Percentiles rank a stretch among this genome's conserved stretches.
These are phyloP conservation scores for Venustaconcha ellipsiformis DNA, from an alignment of 1,140 invertebrate genomes.

Conservation along the genomic window DNA sequence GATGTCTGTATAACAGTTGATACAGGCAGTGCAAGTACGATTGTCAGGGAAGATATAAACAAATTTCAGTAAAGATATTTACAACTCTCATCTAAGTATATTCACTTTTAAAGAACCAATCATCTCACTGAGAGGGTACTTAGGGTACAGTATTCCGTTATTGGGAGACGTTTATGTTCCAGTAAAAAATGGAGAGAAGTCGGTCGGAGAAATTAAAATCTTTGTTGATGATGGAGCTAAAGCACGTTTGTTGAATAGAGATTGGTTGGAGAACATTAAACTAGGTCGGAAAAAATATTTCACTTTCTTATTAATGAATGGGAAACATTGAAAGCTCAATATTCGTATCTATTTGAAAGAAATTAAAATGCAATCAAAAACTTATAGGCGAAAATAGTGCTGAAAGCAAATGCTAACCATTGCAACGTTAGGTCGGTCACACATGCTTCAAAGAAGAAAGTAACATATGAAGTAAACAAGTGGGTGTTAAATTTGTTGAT, in stretches of 20 bases:
- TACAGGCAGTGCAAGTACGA: constrained; percentile 11
- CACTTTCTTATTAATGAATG: too few species aligned
- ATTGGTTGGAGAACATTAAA: constrained; percentile 22
- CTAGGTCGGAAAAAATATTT: too few species aligned
- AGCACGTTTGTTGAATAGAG: constrained; percentile 23
- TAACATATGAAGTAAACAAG: constrained; percentile 65
- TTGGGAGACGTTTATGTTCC: too few species aligned
- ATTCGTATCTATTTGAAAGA: too few species aligned
- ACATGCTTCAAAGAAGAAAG: constrained; percentile 60
- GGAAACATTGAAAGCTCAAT: too few species aligned
- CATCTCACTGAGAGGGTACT: too few species aligned
- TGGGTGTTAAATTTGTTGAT: constrained; percentile 64
- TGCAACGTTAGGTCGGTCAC: constrained; percentile 52
- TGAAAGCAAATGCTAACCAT: constrained; percentile 12
- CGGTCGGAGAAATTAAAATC: background rate
- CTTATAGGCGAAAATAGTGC: constrained; percentile 19
- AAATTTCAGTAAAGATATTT: too few species aligned
- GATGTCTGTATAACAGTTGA: constrained; percentile 10
- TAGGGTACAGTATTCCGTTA: too few species aligned
- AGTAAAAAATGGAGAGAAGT: constrained; percentile 3
- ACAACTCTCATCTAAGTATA: too few species aligned
- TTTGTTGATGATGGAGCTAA: constrained; percentile 7
- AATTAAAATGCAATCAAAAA: too few species aligned
- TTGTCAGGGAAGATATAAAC: constrained; percentile 9
- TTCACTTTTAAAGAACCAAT: too few species aligned